Evolutionary conservation across 2,888 invertebrate genomes (phyloP), one percentile per base, ranked within the genome.

Genomic region (Drosophila conformis): DNA sequence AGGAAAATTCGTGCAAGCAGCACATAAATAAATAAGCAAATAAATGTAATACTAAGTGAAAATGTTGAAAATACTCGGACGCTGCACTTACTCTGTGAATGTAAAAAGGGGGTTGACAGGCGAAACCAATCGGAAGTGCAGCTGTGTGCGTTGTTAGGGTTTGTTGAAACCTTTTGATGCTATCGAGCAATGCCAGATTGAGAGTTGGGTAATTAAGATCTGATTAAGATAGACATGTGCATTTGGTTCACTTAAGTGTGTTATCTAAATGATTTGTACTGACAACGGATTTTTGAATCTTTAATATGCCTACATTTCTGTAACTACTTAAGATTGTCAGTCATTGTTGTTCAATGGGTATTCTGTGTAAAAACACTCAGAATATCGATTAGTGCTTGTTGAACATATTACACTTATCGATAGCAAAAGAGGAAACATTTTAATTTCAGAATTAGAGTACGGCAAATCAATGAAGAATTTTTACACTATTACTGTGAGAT

Each of bases 21-120:
- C 58, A 61, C 69, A 83, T 83, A 83, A 86, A 80, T 75, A 85
- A 83, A 76, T 81, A 88, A 79, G 64, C 75, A 87, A 89, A 83
- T 81, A 73, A 77, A 83, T 69, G 73, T 76, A 83, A 86, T 71
- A 87, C 82, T 87, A 83, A 89, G 87, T 85, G 84, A 88, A 81
- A 85, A 85, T 71, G 64, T 64, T 13, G 42, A 66, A 75, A 51
- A 56, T 58, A 21, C 33, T 66, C 57, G 42, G 51, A 65, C 68
- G 6, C 68, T 35, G 49, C 8, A 52, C 35, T 38, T 29, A n/a
- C 25, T 7, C 25, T 7, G 8, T 46, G 46, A 36, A 35, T 15
- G 1, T 27, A 31, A 21, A 46, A 66, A 51, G 7, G 31, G 60
- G 67, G 63, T 63, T 61, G 53, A 29, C 36, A 25, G 18, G 31